Conservation (phyloP, 2,113 vertebrate species). For the Syngnathoides biaculeatus region DNA sequence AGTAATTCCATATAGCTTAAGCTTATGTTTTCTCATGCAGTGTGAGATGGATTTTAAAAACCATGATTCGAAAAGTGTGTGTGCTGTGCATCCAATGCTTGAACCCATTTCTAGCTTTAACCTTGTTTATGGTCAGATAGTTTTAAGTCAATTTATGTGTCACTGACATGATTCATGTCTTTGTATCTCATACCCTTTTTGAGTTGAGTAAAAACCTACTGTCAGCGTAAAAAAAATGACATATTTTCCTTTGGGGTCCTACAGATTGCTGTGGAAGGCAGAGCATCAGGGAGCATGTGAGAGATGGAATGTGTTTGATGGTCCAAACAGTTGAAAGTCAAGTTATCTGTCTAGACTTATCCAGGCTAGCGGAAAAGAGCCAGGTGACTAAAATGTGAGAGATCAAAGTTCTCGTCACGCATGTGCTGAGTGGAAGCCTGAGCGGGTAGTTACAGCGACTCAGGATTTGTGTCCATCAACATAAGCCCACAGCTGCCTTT, state of each 20-base stretch:
- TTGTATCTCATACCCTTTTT: neutral
- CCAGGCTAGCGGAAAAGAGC: conserved; percentile 36
- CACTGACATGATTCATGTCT: neutral
- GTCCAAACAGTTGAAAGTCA: conserved; percentile 32
- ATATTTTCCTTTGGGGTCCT: conserved; percentile 7
- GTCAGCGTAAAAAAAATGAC: neutral
- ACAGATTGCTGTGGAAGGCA: conserved; percentile 11
- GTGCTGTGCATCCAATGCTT: neutral
- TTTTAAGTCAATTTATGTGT: neutral
- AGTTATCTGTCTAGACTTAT: conserved; percentile 55
- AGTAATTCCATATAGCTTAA: neutral
- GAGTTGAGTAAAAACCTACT: neutral
- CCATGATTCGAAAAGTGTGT: neutral
- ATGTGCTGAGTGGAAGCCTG: conserved; percentile 35
- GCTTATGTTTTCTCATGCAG: neutral
- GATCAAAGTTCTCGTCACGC: conserved; percentile 62
- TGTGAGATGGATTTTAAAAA: neutral
- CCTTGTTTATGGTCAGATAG: neutral
- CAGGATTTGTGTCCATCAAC: conserved; percentile 72
- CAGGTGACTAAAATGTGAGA: conserved; percentile 47
- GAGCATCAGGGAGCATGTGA: conserved; percentile 2
- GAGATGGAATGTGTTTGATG: conserved; percentile 8
- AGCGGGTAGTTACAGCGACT: conserved; percentile 60
- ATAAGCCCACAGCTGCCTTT: conserved; percentile 55
- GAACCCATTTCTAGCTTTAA: neutral